Evolutionary conservation across 1,140 invertebrate genomes (phyloP).

Genomic region (Campoletis sonorensis): DNA sequence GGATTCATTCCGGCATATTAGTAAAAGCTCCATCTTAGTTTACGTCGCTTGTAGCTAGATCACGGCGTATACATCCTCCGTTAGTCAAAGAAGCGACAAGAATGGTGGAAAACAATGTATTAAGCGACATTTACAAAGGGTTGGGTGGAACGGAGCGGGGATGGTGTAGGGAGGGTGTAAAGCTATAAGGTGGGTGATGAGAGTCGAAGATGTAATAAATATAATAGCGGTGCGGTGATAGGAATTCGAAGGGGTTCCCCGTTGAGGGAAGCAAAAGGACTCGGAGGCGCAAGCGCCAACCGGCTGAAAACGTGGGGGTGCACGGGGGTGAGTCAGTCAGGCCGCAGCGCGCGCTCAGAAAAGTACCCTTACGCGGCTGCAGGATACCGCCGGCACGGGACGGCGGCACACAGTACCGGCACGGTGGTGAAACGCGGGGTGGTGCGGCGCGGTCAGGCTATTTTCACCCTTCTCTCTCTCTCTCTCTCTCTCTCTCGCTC

Average conservation of each 20-base stretch:
- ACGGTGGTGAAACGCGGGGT: conserved; percentile 22
- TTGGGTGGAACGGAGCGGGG: neutral
- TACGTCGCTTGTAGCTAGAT: neutral
- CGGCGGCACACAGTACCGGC: conserved; percentile 18
- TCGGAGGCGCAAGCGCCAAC: conserved; percentile 61
- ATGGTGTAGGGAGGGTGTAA: neutral
- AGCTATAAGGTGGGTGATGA: neutral
- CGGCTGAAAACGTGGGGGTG: conserved; percentile 61
- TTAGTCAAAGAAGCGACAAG: neutral
- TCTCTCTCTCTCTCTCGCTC: too few relatives aligned
- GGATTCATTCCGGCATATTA: neutral
- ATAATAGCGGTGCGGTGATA: conserved; percentile 22
- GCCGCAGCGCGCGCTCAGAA: conserved; percentile 76
- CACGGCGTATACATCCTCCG: neutral
- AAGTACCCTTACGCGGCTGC: conserved; percentile 68
- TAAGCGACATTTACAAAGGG: neutral
- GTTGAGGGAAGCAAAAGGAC: conserved; percentile 36
- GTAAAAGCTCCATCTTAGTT: neutral
- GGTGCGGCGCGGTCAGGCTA: conserved; percentile 7
- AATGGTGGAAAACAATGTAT: neutral
- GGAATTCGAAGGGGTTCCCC: conserved; percentile 29
- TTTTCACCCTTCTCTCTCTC: conserved; percentile 24
- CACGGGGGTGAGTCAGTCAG: conserved; percentile 75
- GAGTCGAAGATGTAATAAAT: conserved; percentile 37
- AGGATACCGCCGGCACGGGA: conserved; percentile 48